A percentile compares a stretch with the other conserved stretches of the same genome.
Conservation (phyloP, 2,797 vertebrate species). For the Leuciscus waleckii region DNA sequence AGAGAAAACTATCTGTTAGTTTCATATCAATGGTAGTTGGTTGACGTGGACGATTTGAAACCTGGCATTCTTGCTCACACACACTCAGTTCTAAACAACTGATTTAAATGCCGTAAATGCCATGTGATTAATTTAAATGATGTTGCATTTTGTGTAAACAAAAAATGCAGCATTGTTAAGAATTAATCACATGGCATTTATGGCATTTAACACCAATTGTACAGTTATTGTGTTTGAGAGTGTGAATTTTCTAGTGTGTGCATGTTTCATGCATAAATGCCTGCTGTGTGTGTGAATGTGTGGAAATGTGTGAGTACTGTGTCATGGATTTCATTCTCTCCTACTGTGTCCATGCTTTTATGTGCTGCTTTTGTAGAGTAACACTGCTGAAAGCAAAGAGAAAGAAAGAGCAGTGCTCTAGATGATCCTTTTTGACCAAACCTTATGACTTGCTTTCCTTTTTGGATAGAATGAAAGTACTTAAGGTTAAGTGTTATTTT, state of each 20-base stretch:
- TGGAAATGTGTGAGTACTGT: constrained; percentile 23
- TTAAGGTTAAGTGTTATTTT: neutral
- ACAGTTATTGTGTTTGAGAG: neutral
- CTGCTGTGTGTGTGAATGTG: constrained; percentile 19
- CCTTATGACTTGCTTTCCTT: neutral
- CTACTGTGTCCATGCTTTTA: constrained; percentile 43
- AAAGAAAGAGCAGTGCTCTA: neutral
- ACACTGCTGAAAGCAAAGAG: neutral
- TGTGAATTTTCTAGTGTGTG: constrained; percentile 8
- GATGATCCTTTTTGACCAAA: neutral
- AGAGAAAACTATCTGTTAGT: neutral
- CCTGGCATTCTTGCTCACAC: neutral
- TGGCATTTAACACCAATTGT: neutral
- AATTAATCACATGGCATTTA: neutral
- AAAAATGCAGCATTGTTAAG: neutral
- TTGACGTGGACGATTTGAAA: neutral
- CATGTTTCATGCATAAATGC: constrained; percentile 21
- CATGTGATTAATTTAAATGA: neutral
- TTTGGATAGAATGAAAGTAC: neutral
- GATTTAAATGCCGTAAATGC: neutral
- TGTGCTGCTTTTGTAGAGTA: constrained; percentile 39
- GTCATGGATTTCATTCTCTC: constrained; percentile 30
- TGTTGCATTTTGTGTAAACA: neutral
- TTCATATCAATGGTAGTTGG: neutral
- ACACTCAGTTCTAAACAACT: neutral